Base-by-base conservation (phyloP, 2,888 invertebrate genomes). In the Mamestra brassicae region DNA sequence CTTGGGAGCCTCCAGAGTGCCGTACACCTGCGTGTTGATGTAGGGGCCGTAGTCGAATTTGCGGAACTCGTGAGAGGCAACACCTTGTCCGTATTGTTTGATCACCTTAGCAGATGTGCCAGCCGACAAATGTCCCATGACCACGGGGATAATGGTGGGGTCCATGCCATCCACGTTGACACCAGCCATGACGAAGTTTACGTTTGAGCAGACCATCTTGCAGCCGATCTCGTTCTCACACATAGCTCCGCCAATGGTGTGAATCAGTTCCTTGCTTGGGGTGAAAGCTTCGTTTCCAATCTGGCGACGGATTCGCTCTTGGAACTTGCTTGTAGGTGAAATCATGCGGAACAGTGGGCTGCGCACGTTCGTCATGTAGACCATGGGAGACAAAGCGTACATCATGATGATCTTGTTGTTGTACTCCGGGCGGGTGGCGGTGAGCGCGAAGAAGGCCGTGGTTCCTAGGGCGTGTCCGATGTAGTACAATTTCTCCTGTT, bases 121-220 rank as follows among this genome's bases (percentile, higher is more conserved):
- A 8, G 97, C 97, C 0, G 97, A 97, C 61, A 96, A 89, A 89
- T 97, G 97, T 26, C 89, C 91, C 69, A 97, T 89, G 79, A 97
- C 97, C 2, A 97, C 95, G 4, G 97, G 97, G n/a, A 97, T 88
- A 71, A 97, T 91, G 7, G 95, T 95, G 74, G 92, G 89, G 84
- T 97, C 97, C 83, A 97, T 90, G 87, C 97, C 96, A 15, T 95
- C 92, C 3, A 95, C 92, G 93, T 97, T 97, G 65, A 96, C 94
- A 47, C 98, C 98, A 57, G 97, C 95, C 76, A 97, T 93, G 36
- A 97, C 93, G 90, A 97, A 97, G 84, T 98, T 93, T 13, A 97
- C 88, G 89, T 97, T 97, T 70, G 97, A 95, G 89, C 98, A 98
- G 6, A 98, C 87, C 54, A 94, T 90, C 86, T 97, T 96, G 78